phyloP scores from a whole-genome alignment of 2,888 invertebrate genomes.

The Apamea monoglypha region DNA sequence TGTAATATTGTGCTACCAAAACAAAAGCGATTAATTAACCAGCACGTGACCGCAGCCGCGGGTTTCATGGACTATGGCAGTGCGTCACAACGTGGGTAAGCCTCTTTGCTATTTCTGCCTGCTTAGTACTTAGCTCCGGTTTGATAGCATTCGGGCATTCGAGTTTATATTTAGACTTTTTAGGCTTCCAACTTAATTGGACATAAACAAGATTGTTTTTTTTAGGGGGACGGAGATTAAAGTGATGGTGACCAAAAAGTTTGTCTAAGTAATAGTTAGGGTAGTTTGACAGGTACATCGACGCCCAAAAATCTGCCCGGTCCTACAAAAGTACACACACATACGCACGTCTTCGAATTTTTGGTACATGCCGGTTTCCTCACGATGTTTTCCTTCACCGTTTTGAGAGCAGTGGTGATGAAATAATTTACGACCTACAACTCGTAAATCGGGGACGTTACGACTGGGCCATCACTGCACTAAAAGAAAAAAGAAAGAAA shows the following conservation, averaged over 20 bases:
- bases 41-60: constrained; percentile 55
- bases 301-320: no score
- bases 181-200: constrained; percentile 44
- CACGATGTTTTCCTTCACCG: no score
- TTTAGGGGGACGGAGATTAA: not conserved
- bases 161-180: constrained; percentile 31
- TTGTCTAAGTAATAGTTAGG: not conserved
- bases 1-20: constrained; percentile 6
- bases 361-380: no score
- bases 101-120: constrained; percentile 49
- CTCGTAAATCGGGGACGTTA: no score
- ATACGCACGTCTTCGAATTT: no score
- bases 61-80: constrained; percentile 45
- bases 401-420: no score
- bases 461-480: no score
- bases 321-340: no score
- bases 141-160: constrained; percentile 32
- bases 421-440: no score
- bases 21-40: constrained; percentile 29
- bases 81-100: constrained; percentile 68
- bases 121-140: constrained; percentile 13
- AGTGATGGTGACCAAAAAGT: not conserved
- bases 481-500: no score
- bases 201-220: constrained; percentile 5
- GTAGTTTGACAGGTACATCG: no score